phyloP scores from a whole-genome alignment of 1,140 invertebrate genomes.

The Potamilus streckersoni region DNA sequence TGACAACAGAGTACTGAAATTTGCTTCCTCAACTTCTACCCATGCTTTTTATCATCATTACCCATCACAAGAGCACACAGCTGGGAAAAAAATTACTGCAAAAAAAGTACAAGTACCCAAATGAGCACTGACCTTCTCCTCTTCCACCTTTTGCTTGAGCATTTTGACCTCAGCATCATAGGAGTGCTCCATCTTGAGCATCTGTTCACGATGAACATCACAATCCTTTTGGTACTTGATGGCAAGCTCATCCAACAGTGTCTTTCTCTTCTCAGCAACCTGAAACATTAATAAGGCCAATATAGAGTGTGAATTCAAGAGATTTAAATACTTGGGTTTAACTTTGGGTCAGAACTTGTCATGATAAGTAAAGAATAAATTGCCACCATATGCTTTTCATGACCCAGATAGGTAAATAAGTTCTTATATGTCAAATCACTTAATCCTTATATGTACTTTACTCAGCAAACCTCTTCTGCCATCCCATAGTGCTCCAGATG shows the following conservation, averaged over 20 bases:
- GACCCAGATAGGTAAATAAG: too few relatives aligned
- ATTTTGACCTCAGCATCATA: conserved; percentile 45
- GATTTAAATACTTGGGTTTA: too few relatives aligned
- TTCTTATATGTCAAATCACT: too few relatives aligned
- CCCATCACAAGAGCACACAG: background rate
- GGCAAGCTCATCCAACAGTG: conserved; percentile 68
- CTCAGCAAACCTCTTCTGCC: too few relatives aligned
- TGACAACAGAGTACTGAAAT: too few relatives aligned
- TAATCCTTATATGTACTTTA: too few relatives aligned
- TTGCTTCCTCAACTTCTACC: background rate
- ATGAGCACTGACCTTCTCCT: conserved; percentile 45
- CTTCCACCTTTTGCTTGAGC: conserved; percentile 43
- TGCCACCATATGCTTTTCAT: too few relatives aligned
- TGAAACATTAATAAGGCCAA: conserved; percentile 27
- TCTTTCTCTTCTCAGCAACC: conserved; percentile 69
- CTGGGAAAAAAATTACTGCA: background rate
- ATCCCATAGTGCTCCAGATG: too few relatives aligned
- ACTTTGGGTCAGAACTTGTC: too few relatives aligned
- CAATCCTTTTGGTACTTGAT: conserved; percentile 68
- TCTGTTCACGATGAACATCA: conserved; percentile 61
- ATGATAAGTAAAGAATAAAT: too few relatives aligned
- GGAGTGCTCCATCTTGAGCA: conserved; percentile 47
- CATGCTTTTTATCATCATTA: background rate
- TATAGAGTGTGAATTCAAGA: too few relatives aligned
- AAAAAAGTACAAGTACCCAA: background rate